Conservation (phyloP, 2,888 invertebrate species). For the Dasypolia templi region DNA sequence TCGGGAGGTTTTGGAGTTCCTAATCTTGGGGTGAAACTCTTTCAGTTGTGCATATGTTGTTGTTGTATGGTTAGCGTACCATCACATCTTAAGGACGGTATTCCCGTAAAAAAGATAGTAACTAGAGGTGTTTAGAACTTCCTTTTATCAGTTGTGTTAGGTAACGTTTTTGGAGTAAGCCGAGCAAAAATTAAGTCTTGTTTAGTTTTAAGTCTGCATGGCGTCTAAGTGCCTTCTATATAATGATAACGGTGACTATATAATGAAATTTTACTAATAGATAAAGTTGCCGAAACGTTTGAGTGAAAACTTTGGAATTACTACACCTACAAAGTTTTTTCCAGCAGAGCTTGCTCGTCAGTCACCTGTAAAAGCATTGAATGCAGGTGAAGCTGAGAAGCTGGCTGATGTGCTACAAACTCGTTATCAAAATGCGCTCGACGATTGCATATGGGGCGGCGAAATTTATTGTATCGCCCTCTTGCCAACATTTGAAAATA, state of each 20-base stretch:
- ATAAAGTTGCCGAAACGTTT: not conserved
- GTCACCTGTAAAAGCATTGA: slow-evolving; percentile 43
- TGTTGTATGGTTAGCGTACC: not conserved
- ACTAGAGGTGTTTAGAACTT: not conserved
- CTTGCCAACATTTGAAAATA: slow-evolving; percentile 57
- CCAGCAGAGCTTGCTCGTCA: no score
- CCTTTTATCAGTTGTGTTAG: not conserved
- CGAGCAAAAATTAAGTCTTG: not conserved
- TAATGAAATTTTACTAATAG: not conserved
- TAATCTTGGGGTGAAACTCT: slow-evolving; percentile 23
- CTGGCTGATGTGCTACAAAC: not conserved
- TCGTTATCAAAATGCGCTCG: slow-evolving; percentile 58
- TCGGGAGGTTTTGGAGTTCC: slow-evolving; percentile 12
- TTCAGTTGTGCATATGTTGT: no score
- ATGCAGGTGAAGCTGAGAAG: slow-evolving; percentile 46
- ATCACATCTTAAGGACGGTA: not conserved
- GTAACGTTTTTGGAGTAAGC: not conserved
- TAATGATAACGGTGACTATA: not conserved
- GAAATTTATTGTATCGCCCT: slow-evolving; percentile 54
- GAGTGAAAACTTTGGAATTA: slow-evolving; percentile 13
- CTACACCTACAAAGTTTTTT: slow-evolving; percentile 40
- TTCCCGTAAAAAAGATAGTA: not conserved
- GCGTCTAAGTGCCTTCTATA: no score
- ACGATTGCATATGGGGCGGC: slow-evolving; percentile 57
- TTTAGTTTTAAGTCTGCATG: not conserved